Evolutionary conservation across 2,888 invertebrate species (phyloP).

Genomic region (Flexamia atlantica): DNA sequence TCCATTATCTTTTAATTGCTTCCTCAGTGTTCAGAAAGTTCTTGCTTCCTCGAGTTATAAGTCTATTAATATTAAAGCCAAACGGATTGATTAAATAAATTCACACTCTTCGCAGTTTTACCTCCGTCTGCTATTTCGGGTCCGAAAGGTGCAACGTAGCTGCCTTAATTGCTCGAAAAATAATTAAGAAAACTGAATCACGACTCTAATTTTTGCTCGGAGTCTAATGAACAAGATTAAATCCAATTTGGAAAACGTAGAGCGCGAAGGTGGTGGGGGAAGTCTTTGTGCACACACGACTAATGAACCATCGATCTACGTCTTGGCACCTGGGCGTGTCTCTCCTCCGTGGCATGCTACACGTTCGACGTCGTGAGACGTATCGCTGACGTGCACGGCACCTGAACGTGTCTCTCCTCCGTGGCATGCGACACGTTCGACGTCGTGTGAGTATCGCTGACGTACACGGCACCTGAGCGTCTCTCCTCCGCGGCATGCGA

Average conservation of each 20-base stretch:
- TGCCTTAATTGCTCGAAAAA: slow-evolving; percentile 38
- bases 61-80: slow-evolving; percentile 21
- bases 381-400: no score
- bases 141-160: slow-evolving; percentile 14
- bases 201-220: slow-evolving; percentile 32
- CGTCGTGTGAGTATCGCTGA: no score
- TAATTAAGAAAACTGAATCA: slow-evolving; percentile 54
- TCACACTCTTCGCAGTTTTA: slow-evolving; percentile 19
- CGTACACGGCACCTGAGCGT: no score
- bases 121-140: slow-evolving; percentile 20
- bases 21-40: slow-evolving; percentile 8
- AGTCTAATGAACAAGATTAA: slow-evolving; percentile 56
- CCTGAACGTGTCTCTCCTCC: no score
- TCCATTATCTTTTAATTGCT: slow-evolving; percentile 54
- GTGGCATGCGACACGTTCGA: no score
- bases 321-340: slow-evolving; percentile 31
- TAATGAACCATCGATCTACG: slow-evolving; percentile 51
- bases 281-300: slow-evolving; percentile 18
- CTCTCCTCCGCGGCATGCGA: no score
- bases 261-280: slow-evolving; percentile 31
- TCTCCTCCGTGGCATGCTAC: neutral
- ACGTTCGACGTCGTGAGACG: neutral
- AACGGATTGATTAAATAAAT: slow-evolving; percentile 23
- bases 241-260: slow-evolving; percentile 51
- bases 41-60: slow-evolving; percentile 5